phyloP scores from a whole-genome alignment of 2,888 invertebrate species.

The Gandaritis pyraliata region DNA sequence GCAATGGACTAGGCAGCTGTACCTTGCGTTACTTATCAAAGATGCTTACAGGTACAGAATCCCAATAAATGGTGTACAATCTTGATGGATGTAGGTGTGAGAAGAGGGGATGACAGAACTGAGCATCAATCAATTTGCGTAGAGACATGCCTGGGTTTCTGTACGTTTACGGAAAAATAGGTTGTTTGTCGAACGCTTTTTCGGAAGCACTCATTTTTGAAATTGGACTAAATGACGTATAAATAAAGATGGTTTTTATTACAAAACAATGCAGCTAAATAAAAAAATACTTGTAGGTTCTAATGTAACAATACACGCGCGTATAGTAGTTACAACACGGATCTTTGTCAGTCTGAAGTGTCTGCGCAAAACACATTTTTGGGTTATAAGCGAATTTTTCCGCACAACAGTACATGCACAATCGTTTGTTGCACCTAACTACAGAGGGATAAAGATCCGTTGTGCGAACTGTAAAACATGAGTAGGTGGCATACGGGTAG shows the following conservation, averaged over 20 bases:
- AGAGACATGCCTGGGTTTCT: slow-evolving; percentile 5
- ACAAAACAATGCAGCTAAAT: no score
- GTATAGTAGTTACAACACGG: no score
- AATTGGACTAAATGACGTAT: neutral
- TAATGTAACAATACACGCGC: no score
- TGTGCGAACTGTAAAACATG: no score
- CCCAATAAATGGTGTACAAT: slow-evolving; percentile 21
- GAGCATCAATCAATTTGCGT: slow-evolving; percentile 19
- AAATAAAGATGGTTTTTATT: neutral
- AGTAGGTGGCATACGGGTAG: no score
- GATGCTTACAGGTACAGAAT: slow-evolving; percentile 12
- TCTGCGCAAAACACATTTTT: no score
- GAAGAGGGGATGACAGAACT: slow-evolving; percentile 1
- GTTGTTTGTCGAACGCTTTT: neutral
- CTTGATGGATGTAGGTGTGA: slow-evolving; percentile 10
- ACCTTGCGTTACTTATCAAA: neutral
- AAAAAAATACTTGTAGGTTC: no score
- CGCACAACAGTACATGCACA: no score
- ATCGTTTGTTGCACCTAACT: no score
- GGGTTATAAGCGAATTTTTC: no score
- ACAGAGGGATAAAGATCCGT: no score
- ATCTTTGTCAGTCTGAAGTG: no score
- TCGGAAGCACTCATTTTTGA: neutral
- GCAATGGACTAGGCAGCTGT: slow-evolving; percentile 4
- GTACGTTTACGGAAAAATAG: neutral